Conservation (phyloP, 2,797 vertebrate genomes). For the Xenentodon cancila region DNA sequence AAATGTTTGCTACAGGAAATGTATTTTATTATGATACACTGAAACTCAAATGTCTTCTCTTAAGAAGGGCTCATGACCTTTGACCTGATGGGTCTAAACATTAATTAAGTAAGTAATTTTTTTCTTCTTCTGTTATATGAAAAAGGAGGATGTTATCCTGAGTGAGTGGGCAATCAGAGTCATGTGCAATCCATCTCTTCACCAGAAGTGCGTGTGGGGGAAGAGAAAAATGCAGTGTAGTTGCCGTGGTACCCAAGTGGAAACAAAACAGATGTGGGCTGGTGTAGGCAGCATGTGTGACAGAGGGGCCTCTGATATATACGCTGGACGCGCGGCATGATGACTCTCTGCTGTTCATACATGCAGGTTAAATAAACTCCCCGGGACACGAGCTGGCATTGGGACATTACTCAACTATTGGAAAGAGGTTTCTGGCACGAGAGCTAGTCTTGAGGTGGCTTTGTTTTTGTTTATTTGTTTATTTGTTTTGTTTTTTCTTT, state of each 20-base stretch:
- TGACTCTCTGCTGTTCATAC: constrained; percentile 69
- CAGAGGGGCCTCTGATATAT: constrained; percentile 60
- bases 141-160: constrained; percentile 23
- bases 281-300: constrained; percentile 57
- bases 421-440: constrained; percentile 44
- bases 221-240: constrained; percentile 13
- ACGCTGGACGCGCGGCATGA: constrained; percentile 64
- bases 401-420: constrained; percentile 52
- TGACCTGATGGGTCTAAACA: constrained; percentile 20
- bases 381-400: constrained; percentile 38
- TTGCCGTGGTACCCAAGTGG: constrained; percentile 51
- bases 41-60: constrained; percentile 39
- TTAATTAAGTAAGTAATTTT: constrained; percentile 40
- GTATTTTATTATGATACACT: constrained; percentile 15
- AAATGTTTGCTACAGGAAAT: too few relatives aligned
- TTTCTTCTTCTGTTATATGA: constrained; percentile 27
- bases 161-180: constrained; percentile 27
- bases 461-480: constrained; percentile 11
- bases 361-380: constrained; percentile 73
- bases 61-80: constrained; percentile 23
- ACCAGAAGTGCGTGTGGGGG: constrained; percentile 38
- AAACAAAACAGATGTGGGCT: constrained; percentile 75
- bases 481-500: constrained; percentile 10
- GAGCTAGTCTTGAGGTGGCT: constrained; percentile 55
- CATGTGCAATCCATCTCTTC: constrained; percentile 44